These are phyloP conservation scores for Paratilapia polleni DNA, from an alignment of 2,113 vertebrate genomes.

Conservation along the genomic window DNA sequence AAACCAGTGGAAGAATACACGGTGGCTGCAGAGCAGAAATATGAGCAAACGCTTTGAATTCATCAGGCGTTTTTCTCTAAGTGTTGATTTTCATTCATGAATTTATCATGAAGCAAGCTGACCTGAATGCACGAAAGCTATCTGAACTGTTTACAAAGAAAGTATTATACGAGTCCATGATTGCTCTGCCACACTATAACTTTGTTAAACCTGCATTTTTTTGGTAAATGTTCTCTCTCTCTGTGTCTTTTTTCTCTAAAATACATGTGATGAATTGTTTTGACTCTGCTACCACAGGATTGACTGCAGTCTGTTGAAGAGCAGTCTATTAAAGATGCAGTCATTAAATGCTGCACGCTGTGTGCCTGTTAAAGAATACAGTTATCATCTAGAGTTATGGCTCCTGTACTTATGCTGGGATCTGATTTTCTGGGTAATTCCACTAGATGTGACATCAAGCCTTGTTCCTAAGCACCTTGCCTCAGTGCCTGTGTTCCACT, in stretches of 20 bases:
- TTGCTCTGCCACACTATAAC: neutral
- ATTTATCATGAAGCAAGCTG: conserved; percentile 50
- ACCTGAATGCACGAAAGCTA: conserved; percentile 35
- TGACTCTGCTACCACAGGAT: conserved; percentile 1
- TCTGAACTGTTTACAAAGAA: conserved; percentile 16
- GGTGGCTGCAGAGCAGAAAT: neutral
- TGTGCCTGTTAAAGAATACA: conserved; percentile 10
- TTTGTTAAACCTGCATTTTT: conserved; percentile 8
- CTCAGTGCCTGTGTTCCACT: too few species aligned
- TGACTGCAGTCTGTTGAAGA: conserved; percentile 21
- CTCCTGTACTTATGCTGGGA: neutral
- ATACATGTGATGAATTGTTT: conserved; percentile 28
- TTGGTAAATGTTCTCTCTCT: conserved; percentile 1
- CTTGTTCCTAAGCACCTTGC: too few species aligned
- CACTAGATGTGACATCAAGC: too few species aligned
- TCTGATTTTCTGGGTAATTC: neutral
- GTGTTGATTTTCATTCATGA: conserved; percentile 57
- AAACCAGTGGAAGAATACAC: neutral
- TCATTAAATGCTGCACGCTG: conserved; percentile 14
- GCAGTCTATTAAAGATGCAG: conserved; percentile 9
- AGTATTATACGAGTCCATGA: conserved; percentile 15
- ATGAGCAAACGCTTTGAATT: conserved; percentile 28
- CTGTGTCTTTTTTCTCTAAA: neutral
- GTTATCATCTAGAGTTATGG: conserved; percentile 18
- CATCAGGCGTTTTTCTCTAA: conserved; percentile 22